A percentile compares a stretch with the other conserved stretches of the same genome.
phyloP scores from a whole-genome alignment of 2,888 invertebrate genomes.

The Metallyticus violacea region DNA sequence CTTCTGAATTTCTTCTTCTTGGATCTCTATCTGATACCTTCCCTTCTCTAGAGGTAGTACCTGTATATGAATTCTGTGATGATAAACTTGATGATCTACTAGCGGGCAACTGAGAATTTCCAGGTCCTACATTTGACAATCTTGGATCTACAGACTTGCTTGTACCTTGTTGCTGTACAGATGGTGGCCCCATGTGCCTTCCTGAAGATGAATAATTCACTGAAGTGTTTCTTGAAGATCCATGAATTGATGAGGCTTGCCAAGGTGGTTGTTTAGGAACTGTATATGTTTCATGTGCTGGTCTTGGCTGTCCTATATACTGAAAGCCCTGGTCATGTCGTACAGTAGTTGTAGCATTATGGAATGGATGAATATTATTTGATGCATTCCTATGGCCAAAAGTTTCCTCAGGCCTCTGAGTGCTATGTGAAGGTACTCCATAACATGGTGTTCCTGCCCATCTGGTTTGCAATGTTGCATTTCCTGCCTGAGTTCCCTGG shows the following conservation, averaged over 20 bases:
- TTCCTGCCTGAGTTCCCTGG: neutral
- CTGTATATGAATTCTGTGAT: neutral
- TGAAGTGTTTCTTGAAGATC: neutral
- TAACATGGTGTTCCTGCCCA: constrained; percentile 11
- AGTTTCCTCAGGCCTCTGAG: neutral
- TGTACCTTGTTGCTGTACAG: neutral
- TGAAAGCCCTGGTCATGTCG: neutral
- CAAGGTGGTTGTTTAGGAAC: neutral
- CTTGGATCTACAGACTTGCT: neutral
- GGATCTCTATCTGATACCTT: constrained; percentile 36
- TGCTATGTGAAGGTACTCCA: neutral
- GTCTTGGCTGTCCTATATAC: neutral
- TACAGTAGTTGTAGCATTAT: neutral
- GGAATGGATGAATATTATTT: neutral
- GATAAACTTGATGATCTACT: neutral
- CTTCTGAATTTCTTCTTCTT: constrained; percentile 36
- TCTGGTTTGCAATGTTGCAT: neutral
- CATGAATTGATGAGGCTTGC: neutral
- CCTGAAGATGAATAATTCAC: neutral
- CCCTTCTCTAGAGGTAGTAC: neutral
- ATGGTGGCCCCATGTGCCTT: neutral
- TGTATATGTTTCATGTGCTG: neutral
- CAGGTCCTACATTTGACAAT: neutral
- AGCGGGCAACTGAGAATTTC: neutral
- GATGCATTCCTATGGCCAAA: neutral